These are phyloP conservation scores for Tanypteryx hageni DNA, from an alignment of 2,888 invertebrate species.

Conservation along the genomic window DNA sequence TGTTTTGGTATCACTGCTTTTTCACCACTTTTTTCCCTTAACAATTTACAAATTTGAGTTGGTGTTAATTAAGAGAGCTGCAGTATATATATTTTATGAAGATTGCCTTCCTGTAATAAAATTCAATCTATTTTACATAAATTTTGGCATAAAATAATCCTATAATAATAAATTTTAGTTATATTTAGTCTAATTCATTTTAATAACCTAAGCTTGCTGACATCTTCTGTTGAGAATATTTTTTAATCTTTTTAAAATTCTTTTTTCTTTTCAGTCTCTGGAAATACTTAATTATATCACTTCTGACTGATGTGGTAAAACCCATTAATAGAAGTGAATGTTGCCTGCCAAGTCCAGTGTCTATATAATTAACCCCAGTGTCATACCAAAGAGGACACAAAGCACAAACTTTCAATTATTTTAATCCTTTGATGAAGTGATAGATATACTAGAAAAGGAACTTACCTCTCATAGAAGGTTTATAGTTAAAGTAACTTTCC, in stretches of 20 bases:
- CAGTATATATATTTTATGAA: too few species aligned
- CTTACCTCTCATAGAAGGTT: not conserved
- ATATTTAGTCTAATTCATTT: not conserved
- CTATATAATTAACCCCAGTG: not conserved
- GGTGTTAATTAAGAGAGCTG: too few species aligned
- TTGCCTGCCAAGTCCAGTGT: constrained; percentile 35
- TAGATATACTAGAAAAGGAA: not conserved
- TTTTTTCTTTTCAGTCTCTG: constrained; percentile 18
- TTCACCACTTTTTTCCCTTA: too few species aligned
- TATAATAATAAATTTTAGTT: too few species aligned
- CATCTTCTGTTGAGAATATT: not conserved
- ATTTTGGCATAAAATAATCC: too few species aligned
- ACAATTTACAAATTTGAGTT: too few species aligned
- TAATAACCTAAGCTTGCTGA: not conserved
- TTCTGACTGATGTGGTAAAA: not conserved
- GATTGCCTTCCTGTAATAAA: too few species aligned
- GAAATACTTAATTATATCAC: not conserved
- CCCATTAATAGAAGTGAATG: constrained; percentile 4
- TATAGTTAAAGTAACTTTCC: not conserved
- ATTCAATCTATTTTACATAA: too few species aligned
- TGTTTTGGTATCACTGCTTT: too few species aligned
- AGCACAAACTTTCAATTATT: constrained; percentile 49
- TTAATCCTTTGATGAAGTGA: not conserved
- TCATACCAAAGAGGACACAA: constrained; percentile 56
- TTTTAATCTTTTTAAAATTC: not conserved